phyloP scores from a whole-genome alignment of 1,140 invertebrate genomes.

The Zaprionus davidi region DNA sequence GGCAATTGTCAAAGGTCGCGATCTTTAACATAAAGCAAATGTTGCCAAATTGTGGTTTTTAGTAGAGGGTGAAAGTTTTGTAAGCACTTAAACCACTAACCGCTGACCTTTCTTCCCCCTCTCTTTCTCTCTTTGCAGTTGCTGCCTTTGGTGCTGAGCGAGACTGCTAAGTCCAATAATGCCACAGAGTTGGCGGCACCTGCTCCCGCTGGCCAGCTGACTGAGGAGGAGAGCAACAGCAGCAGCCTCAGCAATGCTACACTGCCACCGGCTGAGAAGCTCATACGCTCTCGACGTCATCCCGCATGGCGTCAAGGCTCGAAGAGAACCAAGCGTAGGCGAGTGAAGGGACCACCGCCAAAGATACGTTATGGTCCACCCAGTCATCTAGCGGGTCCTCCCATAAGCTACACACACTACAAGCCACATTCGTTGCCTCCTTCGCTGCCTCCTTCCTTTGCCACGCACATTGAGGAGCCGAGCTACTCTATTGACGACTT shows the following conservation, averaged over 20 bases:
- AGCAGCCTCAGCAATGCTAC: constrained; percentile 1
- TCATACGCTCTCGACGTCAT: constrained; percentile 66
- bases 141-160: constrained; percentile 6
- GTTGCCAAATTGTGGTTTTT: constrained; percentile 31
- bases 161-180: constrained; percentile 6
- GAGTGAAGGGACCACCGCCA: constrained; percentile 53
- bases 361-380: constrained; percentile 73
- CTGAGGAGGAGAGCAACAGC: background rate
- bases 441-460: constrained; percentile 24
- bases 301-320: constrained; percentile 44
- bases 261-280: constrained; percentile 58
- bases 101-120: background rate
- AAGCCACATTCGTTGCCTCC: constrained; percentile 48
- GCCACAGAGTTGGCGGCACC: background rate
- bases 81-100: constrained; percentile 3
- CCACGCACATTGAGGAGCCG: constrained; percentile 52
- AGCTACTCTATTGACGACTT: constrained; percentile 68
- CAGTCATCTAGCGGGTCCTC: constrained; percentile 29
- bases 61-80: constrained; percentile 24
- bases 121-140: constrained; percentile 1
- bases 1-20: constrained; percentile 25
- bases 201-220: background rate
- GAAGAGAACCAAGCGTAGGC: constrained; percentile 61
- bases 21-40: background rate
- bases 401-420: constrained; percentile 38